phyloP scores from a whole-genome alignment of 1,140 invertebrate species.

The Formica exsecta region DNA sequence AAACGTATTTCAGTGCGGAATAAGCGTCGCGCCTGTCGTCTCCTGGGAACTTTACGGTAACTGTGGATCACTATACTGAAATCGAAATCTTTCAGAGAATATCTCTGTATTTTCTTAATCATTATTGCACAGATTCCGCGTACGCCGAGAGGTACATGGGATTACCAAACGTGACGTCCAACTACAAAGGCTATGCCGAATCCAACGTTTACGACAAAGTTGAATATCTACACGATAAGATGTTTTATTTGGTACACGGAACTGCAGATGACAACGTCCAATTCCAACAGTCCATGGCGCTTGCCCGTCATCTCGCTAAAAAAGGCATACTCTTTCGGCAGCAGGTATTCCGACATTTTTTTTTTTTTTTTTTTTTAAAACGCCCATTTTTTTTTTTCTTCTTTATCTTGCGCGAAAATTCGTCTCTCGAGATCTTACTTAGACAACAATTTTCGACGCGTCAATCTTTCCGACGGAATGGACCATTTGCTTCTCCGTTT shows the following conservation, averaged over 20 bases:
- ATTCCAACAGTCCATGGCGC: conserved; percentile 96
- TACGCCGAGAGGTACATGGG: conserved; percentile 97
- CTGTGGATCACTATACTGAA: not conserved
- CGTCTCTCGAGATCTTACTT: conserved; percentile 34
- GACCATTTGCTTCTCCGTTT: conserved; percentile 31
- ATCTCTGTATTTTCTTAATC: not conserved
- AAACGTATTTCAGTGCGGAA: conserved; percentile 95
- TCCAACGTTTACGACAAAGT: conserved; percentile 94
- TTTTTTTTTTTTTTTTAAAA: too few species aligned
- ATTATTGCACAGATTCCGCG: conserved; percentile 88
- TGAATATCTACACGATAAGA: conserved; percentile 92
- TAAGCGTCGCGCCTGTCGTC: conserved; percentile 96
- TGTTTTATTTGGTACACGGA: conserved; percentile 95
- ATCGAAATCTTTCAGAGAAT: not conserved
- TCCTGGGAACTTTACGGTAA: conserved; percentile 97
- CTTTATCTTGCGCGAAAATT: conserved; percentile 22
- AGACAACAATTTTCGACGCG: conserved; percentile 52
- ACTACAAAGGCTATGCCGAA: conserved; percentile 96
- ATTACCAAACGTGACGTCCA: conserved; percentile 95
- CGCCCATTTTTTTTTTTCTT: too few species aligned
- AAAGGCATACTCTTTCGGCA: conserved; percentile 95
- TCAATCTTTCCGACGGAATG: conserved; percentile 49
- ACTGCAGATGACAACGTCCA: conserved; percentile 97
- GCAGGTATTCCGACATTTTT: conserved; percentile 87
- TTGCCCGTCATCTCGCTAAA: conserved; percentile 93